Evolutionary conservation across 2,888 invertebrate species (phyloP).

Genomic region (Apodemia hepburni): DNA sequence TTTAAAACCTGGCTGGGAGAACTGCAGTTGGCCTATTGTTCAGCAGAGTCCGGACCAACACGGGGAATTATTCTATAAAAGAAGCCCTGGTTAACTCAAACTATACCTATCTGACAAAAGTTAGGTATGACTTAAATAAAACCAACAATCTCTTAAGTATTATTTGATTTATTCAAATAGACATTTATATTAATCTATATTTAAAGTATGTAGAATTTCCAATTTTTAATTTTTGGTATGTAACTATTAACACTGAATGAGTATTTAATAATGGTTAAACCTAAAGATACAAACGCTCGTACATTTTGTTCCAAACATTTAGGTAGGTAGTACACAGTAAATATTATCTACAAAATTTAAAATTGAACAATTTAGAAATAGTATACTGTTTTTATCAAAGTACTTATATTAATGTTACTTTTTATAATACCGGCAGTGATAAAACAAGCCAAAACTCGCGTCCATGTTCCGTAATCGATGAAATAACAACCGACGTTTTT

Average conservation of each 20-base stretch:
- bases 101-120: too few relatives aligned
- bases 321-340: slow-evolving; percentile 66
- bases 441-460: slow-evolving; percentile 62
- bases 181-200: slow-evolving; percentile 71
- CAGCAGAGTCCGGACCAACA: too few relatives aligned
- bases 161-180: slow-evolving; percentile 77
- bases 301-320: slow-evolving; percentile 71
- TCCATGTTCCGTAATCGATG: slow-evolving; percentile 25
- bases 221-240: slow-evolving; percentile 72
- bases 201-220: slow-evolving; percentile 69
- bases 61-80: too few relatives aligned
- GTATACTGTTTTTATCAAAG: slow-evolving; percentile 76
- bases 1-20: too few relatives aligned
- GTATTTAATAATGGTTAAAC: slow-evolving; percentile 58
- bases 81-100: too few relatives aligned
- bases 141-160: slow-evolving; percentile 59
- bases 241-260: slow-evolving; percentile 70
- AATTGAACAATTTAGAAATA: slow-evolving; percentile 79
- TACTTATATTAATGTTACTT: slow-evolving; percentile 60
- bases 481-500: slow-evolving; percentile 19
- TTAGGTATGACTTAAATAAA: slow-evolving; percentile 43
- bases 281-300: slow-evolving; percentile 66
- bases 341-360: slow-evolving; percentile 78
- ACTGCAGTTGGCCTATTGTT: too few relatives aligned
- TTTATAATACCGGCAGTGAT: slow-evolving; percentile 75